Percentiles rank a stretch among this genome's conserved stretches.
Evolutionary conservation across 2,888 invertebrate species (phyloP).

Genomic region (Tethea ocularis): DNA sequence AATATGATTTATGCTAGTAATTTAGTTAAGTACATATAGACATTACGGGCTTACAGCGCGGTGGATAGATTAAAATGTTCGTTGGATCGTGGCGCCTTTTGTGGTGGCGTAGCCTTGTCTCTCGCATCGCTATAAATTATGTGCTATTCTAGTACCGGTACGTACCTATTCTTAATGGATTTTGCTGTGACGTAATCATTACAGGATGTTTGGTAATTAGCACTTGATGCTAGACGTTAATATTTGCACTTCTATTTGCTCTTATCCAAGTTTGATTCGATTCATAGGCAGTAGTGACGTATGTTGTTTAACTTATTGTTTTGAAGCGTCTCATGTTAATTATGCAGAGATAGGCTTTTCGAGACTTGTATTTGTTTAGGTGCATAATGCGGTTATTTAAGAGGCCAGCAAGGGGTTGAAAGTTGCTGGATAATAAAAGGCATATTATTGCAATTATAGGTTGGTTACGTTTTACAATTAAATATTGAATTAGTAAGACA

Average conservation of each 20-base stretch:
- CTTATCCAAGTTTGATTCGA: too few relatives aligned
- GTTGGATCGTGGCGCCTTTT: slow-evolving; percentile 49
- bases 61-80: slow-evolving; percentile 78
- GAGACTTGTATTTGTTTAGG: background rate
- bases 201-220: slow-evolving; percentile 10
- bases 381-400: background rate
- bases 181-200: slow-evolving; percentile 27
- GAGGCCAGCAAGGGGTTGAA: too few relatives aligned
- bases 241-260: background rate
- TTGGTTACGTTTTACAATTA: too few relatives aligned
- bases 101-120: slow-evolving; percentile 48
- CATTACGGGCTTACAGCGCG: slow-evolving; percentile 64
- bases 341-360: background rate
- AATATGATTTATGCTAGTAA: slow-evolving; percentile 84
- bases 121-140: slow-evolving; percentile 49
- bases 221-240: background rate
- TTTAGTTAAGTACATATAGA: slow-evolving; percentile 81
- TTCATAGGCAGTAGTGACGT: background rate
- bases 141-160: slow-evolving; percentile 35
- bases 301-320: slow-evolving; percentile 3
- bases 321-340: background rate
- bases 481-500: too few relatives aligned
- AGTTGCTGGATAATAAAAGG: too few relatives aligned
- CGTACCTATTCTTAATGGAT: slow-evolving; percentile 20
- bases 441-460: too few relatives aligned